Evolutionary conservation across 2,888 invertebrate genomes (phyloP).

Genomic region (Petrolisthes cinctipes): DNA sequence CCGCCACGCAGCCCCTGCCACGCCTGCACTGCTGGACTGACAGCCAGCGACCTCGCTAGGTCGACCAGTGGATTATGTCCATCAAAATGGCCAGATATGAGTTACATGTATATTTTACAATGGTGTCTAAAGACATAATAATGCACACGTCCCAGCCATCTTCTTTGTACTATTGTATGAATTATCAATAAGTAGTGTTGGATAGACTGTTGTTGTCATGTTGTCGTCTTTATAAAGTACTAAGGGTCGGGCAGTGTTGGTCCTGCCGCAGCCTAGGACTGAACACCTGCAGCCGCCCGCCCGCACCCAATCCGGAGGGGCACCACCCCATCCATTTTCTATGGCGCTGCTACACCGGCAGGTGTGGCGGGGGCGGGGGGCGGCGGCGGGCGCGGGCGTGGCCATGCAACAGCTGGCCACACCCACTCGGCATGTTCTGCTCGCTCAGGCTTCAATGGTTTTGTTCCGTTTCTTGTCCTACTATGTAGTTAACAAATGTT

Average conservation of each 20-base stretch:
- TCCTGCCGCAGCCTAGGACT: conserved; percentile 50
- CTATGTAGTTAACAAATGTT: conserved; percentile 61
- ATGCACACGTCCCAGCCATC: conserved; percentile 62
- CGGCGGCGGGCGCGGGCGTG: conserved; percentile 31
- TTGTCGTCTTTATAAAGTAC: conserved; percentile 60
- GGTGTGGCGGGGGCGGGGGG: conserved; percentile 29
- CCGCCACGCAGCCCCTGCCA: conserved; percentile 19
- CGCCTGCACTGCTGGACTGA: conserved; percentile 21
- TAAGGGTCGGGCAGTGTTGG: conserved; percentile 58
- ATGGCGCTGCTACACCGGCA: conserved; percentile 43
- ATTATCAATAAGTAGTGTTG: conserved; percentile 61
- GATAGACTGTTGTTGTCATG: conserved; percentile 61
- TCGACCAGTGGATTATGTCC: conserved; percentile 49
- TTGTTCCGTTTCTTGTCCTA: conserved; percentile 61
- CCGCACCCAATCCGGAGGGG: conserved; percentile 29
- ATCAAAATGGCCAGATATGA: conserved; percentile 56
- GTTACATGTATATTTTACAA: conserved; percentile 55
- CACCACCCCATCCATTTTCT: conserved; percentile 45
- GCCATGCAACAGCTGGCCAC: conserved; percentile 24
- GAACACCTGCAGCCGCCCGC: conserved; percentile 30
- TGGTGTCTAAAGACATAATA: conserved; percentile 61
- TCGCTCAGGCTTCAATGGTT: conserved; percentile 55
- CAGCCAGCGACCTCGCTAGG: conserved; percentile 24
- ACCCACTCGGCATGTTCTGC: conserved; percentile 51
- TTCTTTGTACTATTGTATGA: conserved; percentile 62